Evolutionary conservation across 2,888 invertebrate species (phyloP), one percentile per base, ranked within the genome.

Genomic region (Strigamia crassipes): DNA sequence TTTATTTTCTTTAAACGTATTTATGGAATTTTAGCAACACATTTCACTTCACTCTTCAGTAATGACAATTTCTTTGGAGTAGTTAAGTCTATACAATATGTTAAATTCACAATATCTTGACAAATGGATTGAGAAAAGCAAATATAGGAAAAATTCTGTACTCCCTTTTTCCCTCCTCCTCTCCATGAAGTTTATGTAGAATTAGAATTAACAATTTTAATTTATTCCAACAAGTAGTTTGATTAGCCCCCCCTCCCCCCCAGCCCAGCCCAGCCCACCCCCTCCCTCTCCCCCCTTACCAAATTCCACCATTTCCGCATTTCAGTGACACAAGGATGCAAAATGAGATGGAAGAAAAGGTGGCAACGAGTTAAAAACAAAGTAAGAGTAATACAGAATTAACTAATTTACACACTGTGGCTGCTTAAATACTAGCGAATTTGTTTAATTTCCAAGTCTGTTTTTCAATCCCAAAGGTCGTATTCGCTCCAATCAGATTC

Each of bases 401-500:
- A 27, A 66, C 10, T 66, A 27, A 12, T 66, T 66, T 66, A 9
- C 12, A 27, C 4, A 66, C 51, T 51, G 23, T 15, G 27, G 66
- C 23, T 66, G 12, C 27, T 10, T 27, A 66, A 23, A 66, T 23
- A 23, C 9, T 4, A 15, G 6, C 6, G 51, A 51, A 18, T 15
- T 18, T n/a, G 18, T 18, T 6, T n/a, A 13, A 51, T 51, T n/a
- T n/a, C 66, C 21, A 27, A 9, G 21, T 15, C 27, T 13, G 1
- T 27, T 15, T 9, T 13, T 80, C 31, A 81, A 38, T 81, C 56
- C 34, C 46, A 46, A 4, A 73, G 42, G 13, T 82, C 79, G 42
- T 78, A 82, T 5, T 82, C 82, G 38, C 82, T 82, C 85, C 92
- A 90, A 86, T 92, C 92, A 82, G 89, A 90, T 85, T 92, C 92